A percentile compares a stretch with the other conserved stretches of the same genome.
phyloP scores from a whole-genome alignment of 2,888 invertebrate species.

The Hyalella azteca region DNA sequence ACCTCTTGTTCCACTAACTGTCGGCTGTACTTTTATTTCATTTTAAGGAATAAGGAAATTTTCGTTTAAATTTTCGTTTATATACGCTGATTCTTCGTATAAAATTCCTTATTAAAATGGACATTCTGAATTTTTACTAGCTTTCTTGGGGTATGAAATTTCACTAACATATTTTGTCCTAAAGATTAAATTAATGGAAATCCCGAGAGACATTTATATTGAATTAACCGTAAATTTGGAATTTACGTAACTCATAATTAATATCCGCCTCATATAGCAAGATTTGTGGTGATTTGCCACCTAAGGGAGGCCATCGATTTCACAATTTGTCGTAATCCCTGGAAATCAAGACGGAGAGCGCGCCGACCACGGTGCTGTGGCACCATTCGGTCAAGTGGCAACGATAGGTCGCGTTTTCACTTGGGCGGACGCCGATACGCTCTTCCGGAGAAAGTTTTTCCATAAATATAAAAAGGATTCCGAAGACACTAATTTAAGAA shows the following conservation, averaged over 20 bases:
- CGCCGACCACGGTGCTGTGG: not conserved
- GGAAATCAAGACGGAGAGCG: not conserved
- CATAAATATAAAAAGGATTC: conserved; percentile 38
- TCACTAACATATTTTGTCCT: too few species aligned
- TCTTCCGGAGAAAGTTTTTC: not conserved
- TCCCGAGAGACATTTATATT: too few species aligned
- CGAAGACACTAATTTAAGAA: conserved; percentile 38
- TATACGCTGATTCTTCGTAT: too few species aligned
- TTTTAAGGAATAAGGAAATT: too few species aligned
- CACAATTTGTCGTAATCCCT: conserved; percentile 17
- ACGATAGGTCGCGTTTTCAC: not conserved
- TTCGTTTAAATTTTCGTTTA: too few species aligned
- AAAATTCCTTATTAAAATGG: too few species aligned
- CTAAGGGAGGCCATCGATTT: not conserved
- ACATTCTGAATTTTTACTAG: too few species aligned
- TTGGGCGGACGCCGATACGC: not conserved
- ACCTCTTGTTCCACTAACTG: too few species aligned
- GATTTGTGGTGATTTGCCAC: conserved; percentile 3
- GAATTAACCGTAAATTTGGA: too few species aligned
- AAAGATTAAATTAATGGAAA: too few species aligned
- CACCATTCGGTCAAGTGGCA: conserved; percentile 4
- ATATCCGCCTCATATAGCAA: not conserved
- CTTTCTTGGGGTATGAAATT: too few species aligned
- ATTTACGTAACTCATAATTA: not conserved
- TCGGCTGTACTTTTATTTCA: too few species aligned